phyloP scores from a whole-genome alignment of 2,888 invertebrate genomes.

The Dascillus cervinus region DNA sequence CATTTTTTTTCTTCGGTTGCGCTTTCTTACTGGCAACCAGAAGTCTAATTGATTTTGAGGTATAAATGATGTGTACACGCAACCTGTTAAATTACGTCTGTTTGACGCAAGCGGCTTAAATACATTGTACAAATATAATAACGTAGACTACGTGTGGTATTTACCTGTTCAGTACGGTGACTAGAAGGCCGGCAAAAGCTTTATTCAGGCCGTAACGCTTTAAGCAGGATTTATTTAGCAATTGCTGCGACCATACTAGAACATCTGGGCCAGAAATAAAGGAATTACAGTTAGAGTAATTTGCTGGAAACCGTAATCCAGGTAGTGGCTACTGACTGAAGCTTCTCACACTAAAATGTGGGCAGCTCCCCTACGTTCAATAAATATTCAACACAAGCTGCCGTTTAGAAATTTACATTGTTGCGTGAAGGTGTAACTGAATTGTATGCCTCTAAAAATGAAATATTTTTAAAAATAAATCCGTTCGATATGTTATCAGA shows the following conservation, averaged over 20 bases:
- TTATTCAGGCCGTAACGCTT: constrained; percentile 6
- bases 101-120: background rate
- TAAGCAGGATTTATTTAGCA: constrained; percentile 11
- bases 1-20: constrained; percentile 58
- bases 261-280: constrained; percentile 14
- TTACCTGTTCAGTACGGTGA: constrained; percentile 2
- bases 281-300: constrained; percentile 13
- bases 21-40: constrained; percentile 54
- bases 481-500: no score
- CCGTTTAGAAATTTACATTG: no score
- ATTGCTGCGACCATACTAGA: constrained; percentile 8
- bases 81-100: no score
- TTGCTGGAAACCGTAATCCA: constrained; percentile 16
- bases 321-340: no score
- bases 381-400: no score
- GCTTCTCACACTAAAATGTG: no score
- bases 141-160: background rate
- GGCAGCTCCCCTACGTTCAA: no score
- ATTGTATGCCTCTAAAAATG: no score
- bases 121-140: background rate
- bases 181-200: constrained; percentile 6
- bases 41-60: constrained; percentile 61
- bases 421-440: no score
- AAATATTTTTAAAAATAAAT: no score
- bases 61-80: no score